These are phyloP conservation scores for Zosterops hypoxanthus DNA, from an alignment of 2,113 vertebrate species.

Conservation along the genomic window DNA sequence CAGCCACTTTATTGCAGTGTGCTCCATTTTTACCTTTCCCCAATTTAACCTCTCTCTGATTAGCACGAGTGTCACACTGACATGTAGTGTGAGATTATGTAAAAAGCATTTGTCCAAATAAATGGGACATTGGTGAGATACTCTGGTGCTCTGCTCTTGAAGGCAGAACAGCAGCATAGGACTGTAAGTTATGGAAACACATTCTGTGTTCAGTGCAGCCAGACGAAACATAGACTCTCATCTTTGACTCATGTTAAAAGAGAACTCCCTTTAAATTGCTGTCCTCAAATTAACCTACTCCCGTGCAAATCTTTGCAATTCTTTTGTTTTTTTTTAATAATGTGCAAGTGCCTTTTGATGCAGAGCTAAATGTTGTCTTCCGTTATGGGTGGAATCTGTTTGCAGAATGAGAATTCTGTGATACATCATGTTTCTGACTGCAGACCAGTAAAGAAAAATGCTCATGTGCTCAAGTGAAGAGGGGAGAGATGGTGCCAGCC, in stretches of 20 bases:
- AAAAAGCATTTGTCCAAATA: background rate
- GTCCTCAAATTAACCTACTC: slow-evolving; percentile 19
- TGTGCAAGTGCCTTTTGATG: slow-evolving; percentile 10
- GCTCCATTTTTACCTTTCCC: background rate
- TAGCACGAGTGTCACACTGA: background rate
- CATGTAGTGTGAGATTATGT: background rate
- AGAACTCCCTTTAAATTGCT: slow-evolving; percentile 29
- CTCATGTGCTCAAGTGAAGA: background rate
- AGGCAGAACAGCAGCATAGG: background rate
- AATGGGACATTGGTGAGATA: background rate
- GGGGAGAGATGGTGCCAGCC: background rate
- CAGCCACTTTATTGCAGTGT: background rate
- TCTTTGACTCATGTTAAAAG: slow-evolving; percentile 57
- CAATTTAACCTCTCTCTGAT: background rate
- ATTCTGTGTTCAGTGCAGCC: background rate
- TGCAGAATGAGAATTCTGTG: slow-evolving; percentile 2
- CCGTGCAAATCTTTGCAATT: slow-evolving; percentile 28
- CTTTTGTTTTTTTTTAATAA: background rate
- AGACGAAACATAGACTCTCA: background rate
- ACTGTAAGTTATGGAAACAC: background rate
- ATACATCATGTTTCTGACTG: background rate
- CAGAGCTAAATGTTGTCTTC: slow-evolving; percentile 44
- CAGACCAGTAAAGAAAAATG: background rate
- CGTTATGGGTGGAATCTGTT: background rate
- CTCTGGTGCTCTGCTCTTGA: background rate